Conservation (phyloP, 2,113 vertebrate species). For the Edolisoma coerulescens region DNA sequence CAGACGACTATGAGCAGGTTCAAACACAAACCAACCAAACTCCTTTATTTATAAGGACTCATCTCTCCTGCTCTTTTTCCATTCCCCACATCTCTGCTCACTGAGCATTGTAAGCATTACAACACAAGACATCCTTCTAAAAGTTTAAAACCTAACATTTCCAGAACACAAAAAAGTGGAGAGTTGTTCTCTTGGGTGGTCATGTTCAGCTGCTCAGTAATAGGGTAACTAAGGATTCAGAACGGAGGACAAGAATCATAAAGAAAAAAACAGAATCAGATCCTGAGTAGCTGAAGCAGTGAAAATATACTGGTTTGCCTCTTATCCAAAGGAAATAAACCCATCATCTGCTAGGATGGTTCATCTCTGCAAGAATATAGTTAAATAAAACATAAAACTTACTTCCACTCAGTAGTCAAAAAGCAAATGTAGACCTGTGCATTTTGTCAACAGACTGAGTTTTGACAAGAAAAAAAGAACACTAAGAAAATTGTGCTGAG, state of each 20-base stretch:
- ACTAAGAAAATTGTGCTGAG: not conserved
- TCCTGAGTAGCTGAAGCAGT: not conserved
- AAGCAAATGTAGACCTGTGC: not conserved
- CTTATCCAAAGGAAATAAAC: not conserved
- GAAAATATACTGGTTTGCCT: not conserved
- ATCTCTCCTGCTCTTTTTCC: not conserved
- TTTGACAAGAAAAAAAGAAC: not conserved
- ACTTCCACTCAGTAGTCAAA: not conserved
- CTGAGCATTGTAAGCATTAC: not conserved
- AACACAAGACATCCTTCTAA: not conserved
- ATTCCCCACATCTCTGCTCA: not conserved
- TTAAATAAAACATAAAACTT: not conserved
- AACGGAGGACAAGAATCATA: not conserved
- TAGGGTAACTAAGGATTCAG: not conserved
- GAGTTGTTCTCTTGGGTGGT: not conserved
- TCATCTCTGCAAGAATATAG: not conserved
- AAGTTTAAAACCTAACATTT: not conserved
- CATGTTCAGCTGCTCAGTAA: not conserved
- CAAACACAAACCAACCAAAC: not conserved
- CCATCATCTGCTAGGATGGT: not conserved
- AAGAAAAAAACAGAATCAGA: not conserved
- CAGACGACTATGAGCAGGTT: not conserved
- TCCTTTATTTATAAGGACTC: not conserved
- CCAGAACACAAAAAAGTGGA: not conserved
- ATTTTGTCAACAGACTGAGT: not conserved